Conservation (phyloP, 2,113 vertebrate species). For the Thymallus thymallus region DNA sequence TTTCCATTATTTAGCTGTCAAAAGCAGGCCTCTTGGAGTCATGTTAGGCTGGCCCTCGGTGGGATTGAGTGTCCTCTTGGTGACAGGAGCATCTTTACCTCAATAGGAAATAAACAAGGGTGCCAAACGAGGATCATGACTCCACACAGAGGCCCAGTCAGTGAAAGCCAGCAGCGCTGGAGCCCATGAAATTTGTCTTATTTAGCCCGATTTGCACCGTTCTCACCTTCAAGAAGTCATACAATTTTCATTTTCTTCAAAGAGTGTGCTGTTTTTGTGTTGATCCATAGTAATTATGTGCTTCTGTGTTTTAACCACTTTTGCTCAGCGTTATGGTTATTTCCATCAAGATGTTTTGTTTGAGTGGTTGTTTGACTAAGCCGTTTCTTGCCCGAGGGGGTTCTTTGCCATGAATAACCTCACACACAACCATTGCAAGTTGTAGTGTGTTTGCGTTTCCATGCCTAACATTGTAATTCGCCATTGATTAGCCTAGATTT, state of each 20-base stretch:
- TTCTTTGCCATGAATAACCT: constrained; percentile 56
- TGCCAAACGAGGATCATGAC: constrained; percentile 11
- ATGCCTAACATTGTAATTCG: constrained; percentile 61
- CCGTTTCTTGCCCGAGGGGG: constrained; percentile 48
- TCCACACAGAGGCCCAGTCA: constrained; percentile 5
- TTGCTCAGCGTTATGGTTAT: constrained; percentile 30
- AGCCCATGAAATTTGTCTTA: constrained; percentile 7
- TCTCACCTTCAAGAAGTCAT: constrained; percentile 1
- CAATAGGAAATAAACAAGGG: constrained; percentile 39
- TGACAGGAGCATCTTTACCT: constrained; percentile 42
- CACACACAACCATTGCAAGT: constrained; percentile 34
- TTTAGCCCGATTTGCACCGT: constrained; percentile 1
- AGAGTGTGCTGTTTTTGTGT: constrained; percentile 6
- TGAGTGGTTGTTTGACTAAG: constrained; percentile 55
- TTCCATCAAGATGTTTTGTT: constrained; percentile 36
- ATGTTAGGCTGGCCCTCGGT: constrained; percentile 25
- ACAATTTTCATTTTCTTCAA: background rate
- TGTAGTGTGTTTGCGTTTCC: constrained; percentile 54
- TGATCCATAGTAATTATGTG: constrained; percentile 15
- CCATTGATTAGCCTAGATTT: constrained; percentile 63
- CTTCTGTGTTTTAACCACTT: constrained; percentile 42
- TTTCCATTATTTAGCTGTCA: constrained; percentile 47
- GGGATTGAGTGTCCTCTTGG: constrained; percentile 49
- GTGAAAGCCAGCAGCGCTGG: background rate
- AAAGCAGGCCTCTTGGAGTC: constrained; percentile 37